Evolutionary conservation across 2,113 vertebrate species (phyloP).

Genomic region (Ictalurus punctatus): DNA sequence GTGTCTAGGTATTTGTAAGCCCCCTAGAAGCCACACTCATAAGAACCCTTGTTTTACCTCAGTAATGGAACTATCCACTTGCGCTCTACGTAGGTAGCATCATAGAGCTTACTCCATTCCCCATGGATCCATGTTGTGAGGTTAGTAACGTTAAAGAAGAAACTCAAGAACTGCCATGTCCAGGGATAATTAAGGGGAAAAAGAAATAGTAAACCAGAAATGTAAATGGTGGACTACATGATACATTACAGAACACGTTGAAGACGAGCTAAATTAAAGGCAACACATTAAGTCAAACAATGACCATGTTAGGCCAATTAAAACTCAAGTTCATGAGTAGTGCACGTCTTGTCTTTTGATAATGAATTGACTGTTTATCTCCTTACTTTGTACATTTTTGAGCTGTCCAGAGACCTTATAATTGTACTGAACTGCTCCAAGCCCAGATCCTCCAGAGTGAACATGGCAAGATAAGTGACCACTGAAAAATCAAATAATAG

Average conservation of each 20-base stretch:
- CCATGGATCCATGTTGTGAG: constrained; percentile 85
- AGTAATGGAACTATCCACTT: constrained; percentile 81
- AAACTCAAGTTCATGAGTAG: not conserved
- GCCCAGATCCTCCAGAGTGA: constrained; percentile 83
- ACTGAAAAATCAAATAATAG: constrained; percentile 71
- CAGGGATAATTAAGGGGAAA: not conserved
- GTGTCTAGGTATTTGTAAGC: not conserved
- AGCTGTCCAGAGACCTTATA: constrained; percentile 75
- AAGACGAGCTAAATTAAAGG: not conserved
- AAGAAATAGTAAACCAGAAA: not conserved
- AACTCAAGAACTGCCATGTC: constrained; percentile 81
- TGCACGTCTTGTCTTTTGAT: not conserved
- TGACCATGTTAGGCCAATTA: not conserved
- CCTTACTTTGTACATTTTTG: constrained; percentile 82
- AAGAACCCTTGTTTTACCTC: constrained; percentile 67
- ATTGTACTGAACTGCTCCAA: constrained; percentile 77
- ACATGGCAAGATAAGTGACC: constrained; percentile 83
- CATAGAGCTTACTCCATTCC: constrained; percentile 85
- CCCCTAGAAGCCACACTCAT: not conserved
- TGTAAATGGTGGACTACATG: not conserved
- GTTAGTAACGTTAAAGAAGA: constrained; percentile 82
- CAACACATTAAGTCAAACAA: not conserved
- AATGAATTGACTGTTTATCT: not conserved
- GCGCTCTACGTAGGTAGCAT: constrained; percentile 74
- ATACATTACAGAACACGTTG: not conserved